Conservation (phyloP, 2,888 invertebrate species). For the Dorcus hopei region DNA sequence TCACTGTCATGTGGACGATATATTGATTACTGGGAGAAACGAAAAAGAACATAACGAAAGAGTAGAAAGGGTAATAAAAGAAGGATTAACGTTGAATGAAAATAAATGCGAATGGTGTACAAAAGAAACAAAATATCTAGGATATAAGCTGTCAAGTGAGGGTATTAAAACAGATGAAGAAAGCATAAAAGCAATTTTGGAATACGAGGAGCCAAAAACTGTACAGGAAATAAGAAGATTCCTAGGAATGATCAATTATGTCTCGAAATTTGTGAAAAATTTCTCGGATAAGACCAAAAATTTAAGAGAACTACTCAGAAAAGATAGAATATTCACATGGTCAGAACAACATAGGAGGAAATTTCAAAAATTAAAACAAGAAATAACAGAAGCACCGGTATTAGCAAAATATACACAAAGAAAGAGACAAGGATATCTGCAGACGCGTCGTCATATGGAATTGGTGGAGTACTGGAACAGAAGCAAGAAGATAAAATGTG, state of each 20-base stretch:
- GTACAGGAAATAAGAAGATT: constrained; percentile 2
- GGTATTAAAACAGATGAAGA: background rate
- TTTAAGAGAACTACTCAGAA: too few relatives aligned
- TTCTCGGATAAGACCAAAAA: too few relatives aligned
- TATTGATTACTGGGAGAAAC: background rate
- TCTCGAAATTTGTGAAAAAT: too few relatives aligned
- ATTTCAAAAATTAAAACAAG: too few relatives aligned
- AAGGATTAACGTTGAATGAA: too few relatives aligned
- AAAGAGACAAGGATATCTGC: too few relatives aligned
- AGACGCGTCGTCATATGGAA: too few relatives aligned
- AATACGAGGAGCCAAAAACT: background rate
- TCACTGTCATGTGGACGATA: background rate
- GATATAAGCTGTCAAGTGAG: background rate
- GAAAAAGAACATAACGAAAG: background rate
- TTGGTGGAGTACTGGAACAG: background rate
- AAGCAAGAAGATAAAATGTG: background rate
- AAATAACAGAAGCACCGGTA: background rate
- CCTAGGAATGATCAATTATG: background rate
- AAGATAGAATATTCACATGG: background rate
- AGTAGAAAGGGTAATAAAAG: background rate
- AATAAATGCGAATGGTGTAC: too few relatives aligned
- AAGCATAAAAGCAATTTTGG: background rate
- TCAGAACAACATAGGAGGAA: background rate
- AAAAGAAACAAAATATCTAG: background rate
- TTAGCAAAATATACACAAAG: too few relatives aligned